A percentile compares a stretch with the other conserved stretches of the same genome.
These are phyloP conservation scores for Pogoniulus pusillus DNA, from an alignment of 2,797 vertebrate species.

Conservation along the genomic window DNA sequence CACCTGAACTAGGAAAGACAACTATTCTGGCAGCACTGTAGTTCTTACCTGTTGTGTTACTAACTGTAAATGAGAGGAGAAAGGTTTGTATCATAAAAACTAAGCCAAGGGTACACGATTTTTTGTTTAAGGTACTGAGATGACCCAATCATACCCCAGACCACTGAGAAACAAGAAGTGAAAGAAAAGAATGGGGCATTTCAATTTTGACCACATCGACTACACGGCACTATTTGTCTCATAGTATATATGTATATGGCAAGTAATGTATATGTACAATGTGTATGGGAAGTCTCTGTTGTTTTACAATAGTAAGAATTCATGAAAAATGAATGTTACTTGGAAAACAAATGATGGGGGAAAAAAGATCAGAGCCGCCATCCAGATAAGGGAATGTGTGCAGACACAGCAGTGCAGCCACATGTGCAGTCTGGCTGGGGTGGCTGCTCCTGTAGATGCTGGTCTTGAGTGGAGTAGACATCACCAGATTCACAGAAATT, in stretches of 20 bases:
- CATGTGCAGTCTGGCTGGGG: not conserved
- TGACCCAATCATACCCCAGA: not conserved
- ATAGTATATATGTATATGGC: no score
- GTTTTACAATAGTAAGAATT: not conserved
- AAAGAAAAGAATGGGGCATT: not conserved
- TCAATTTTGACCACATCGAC: not conserved
- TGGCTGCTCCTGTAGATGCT: not conserved
- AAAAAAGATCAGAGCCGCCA: rapidly evolving
- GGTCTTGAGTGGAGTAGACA: not conserved
- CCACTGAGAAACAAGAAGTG: not conserved
- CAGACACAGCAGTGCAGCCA: not conserved
- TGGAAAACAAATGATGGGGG: rapidly evolving
- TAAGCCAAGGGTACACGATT: not conserved
- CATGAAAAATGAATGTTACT: not conserved
- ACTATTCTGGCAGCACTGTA: not conserved
- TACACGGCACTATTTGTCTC: not conserved
- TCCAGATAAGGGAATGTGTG: rapidly evolving
- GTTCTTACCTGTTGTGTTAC: not conserved
- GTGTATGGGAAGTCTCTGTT: rapidly evolving
- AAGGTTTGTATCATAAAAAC: not conserved
- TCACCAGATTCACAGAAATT: not conserved
- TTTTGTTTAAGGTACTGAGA: not conserved
- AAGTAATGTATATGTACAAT: not conserved
- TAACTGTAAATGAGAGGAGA: not conserved
- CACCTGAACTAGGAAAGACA: not conserved